Percentiles rank a stretch among this genome's conserved stretches.
These are phyloP conservation scores for Acanthosepion lycidas DNA, from an alignment of 2,888 invertebrate species.

Conservation along the genomic window DNA sequence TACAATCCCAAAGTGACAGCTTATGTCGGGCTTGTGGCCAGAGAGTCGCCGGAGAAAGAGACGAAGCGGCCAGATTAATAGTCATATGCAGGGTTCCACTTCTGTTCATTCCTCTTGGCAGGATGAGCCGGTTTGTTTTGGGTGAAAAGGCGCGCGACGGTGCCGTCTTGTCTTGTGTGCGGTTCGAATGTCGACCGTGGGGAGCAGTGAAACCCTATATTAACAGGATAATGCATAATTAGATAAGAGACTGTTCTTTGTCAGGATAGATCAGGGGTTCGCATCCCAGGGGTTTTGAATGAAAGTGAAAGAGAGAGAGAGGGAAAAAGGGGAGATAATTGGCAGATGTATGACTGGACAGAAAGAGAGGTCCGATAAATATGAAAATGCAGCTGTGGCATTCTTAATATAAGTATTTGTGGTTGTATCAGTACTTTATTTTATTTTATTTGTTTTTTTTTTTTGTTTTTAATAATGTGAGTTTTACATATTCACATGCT, in stretches of 20 bases:
- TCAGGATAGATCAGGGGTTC: constrained; percentile 33
- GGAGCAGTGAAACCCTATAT: background rate
- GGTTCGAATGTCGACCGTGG: background rate
- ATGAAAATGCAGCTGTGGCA: background rate
- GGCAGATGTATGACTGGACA: background rate
- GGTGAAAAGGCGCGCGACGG: background rate
- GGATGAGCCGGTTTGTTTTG: background rate
- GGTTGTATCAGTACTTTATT: no score
- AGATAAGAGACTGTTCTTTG: constrained; percentile 20
- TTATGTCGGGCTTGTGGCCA: background rate
- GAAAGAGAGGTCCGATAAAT: background rate
- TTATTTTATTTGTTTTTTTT: no score
- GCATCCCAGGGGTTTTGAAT: background rate
- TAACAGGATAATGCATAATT: constrained; percentile 11
- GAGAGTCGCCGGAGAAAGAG: constrained; percentile 4
- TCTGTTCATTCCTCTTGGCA: background rate
- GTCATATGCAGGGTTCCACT: background rate
- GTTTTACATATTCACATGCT: no score
- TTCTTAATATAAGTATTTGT: no score
- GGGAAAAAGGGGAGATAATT: background rate
- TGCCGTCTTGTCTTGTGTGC: background rate
- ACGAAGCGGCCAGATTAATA: background rate
- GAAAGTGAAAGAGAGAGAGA: background rate
- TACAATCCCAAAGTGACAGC: background rate
- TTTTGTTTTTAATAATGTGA: no score